Base-by-base conservation (phyloP, 2,797 vertebrate species). In the Phrynocephalus forsythii region DNA sequence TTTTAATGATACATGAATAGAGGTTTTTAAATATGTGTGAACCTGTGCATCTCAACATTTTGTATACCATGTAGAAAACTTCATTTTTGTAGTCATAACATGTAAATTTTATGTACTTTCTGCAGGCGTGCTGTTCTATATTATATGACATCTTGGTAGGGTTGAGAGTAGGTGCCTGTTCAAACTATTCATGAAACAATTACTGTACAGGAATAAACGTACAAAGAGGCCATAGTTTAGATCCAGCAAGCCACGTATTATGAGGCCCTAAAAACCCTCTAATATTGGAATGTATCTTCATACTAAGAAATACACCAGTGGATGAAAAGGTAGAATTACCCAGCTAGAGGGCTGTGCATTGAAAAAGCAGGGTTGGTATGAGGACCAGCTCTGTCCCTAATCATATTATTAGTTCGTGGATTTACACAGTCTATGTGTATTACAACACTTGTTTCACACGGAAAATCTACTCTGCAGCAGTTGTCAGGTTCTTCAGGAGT, bases 391-490 rank as follows among this genome's bases (percentile, higher is more conserved):
- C 11, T 63, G 67, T 38, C 84, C 28, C 26, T 72, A 24, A 72
- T 75, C 11, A 26, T 67, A 73, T 79, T 82, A 79, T 52, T 86
- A 66, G 33, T 66, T 79, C 24, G 33, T 80, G 44, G 10, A 75
- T 75, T 72, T 75, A 67, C 22, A 77, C 80, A 75, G 24, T 28
- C 86, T 84, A 10, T 33, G 22, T 56, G 22, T 56, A 72, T 76
- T 81, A 44, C 69, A 85, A n/a, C 30, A 68, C 67, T 88, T 5
- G 67, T 85, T 81, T 85, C 56, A 24, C 24, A 38, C 80, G 60
- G 26, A 79, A 69, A 83, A 71, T n/a, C 22, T 68, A 33, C 63
- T 82, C 38, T n/a, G 3, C 72, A 79, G n/a, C 26, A 73, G 38
- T 6, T 73, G 11, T 33, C n/a, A 48, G 3, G 16, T 63, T 79